Percentiles rank a stretch among this genome's conserved stretches.
Conservation (phyloP, 2,797 vertebrate genomes). For the Typhlichthys subterraneus region DNA sequence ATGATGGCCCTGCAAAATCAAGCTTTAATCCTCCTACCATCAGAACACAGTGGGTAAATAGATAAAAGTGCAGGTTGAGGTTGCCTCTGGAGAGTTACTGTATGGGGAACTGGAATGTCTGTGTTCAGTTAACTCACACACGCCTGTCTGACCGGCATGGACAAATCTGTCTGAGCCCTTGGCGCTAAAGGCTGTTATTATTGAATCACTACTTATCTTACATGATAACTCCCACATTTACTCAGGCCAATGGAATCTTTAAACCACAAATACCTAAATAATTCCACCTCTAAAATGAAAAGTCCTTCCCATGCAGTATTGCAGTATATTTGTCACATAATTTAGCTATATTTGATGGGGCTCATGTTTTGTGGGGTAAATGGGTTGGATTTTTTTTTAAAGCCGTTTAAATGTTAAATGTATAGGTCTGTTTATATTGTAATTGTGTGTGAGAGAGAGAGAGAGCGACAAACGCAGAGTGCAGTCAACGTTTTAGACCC, state of each 20-base stretch:
- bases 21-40: conserved; percentile 47
- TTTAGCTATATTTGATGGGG: too few species aligned
- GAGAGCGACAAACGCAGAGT: too few species aligned
- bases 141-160: conserved; percentile 30
- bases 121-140: conserved; percentile 20
- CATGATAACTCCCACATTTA: conserved; percentile 36
- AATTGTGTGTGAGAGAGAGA: too few species aligned
- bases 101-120: conserved; percentile 34
- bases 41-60: conserved; percentile 51
- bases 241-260: conserved; percentile 14
- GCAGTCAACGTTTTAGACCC: too few species aligned
- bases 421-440: too few species aligned
- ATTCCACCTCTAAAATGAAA: conserved; percentile 1
- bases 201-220: conserved; percentile 47
- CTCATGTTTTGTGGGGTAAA: too few species aligned
- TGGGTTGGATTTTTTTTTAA: too few species aligned
- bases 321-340: too few species aligned
- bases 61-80: conserved; percentile 26
- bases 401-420: too few species aligned
- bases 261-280: background rate
- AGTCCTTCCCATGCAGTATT: background rate
- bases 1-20: conserved; percentile 44
- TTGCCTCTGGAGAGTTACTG: conserved; percentile 18
- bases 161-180: conserved; percentile 63
- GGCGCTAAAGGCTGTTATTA: conserved; percentile 42